Conservation (phyloP, 2,888 invertebrate species). For the Unio pictorum region DNA sequence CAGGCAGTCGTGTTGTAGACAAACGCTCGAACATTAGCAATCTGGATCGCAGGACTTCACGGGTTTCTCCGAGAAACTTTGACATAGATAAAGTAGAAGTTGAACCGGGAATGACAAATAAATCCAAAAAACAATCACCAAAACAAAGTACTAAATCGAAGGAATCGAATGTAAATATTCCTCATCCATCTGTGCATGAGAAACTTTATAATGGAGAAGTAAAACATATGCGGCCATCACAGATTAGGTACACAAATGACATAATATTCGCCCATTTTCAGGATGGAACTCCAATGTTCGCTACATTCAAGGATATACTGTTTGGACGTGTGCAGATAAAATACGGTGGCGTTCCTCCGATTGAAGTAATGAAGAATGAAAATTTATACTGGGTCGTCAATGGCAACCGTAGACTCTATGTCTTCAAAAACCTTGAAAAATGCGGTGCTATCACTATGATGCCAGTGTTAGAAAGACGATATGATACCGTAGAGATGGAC, state of each 20-base stretch:
- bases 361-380: conserved; percentile 30
- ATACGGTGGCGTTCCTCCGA: conserved; percentile 28
- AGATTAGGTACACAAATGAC: conserved; percentile 34
- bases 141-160: no score
- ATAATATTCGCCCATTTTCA: conserved; percentile 34
- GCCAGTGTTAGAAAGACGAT: conserved; percentile 33
- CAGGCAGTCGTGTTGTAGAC: not conserved
- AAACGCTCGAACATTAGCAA: not conserved
- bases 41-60: not conserved
- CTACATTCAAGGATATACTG: conserved; percentile 26
- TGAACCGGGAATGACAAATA: no score
- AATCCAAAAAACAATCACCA: no score
- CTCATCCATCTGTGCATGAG: no score
- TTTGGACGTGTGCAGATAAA: conserved; percentile 26
- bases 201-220: conserved; percentile 31
- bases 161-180: no score
- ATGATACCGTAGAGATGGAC: conserved; percentile 37
- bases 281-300: conserved; percentile 29
- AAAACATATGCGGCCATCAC: conserved; percentile 30
- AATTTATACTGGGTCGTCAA: conserved; percentile 34
- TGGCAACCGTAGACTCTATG: conserved; percentile 33
- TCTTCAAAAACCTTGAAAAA: conserved; percentile 25
- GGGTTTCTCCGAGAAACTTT: no score
- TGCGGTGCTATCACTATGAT: conserved; percentile 30
- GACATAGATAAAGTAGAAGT: no score